These are phyloP conservation scores for Helicolenus hilgendorfi DNA, from an alignment of 2,797 vertebrate species.

Conservation along the genomic window DNA sequence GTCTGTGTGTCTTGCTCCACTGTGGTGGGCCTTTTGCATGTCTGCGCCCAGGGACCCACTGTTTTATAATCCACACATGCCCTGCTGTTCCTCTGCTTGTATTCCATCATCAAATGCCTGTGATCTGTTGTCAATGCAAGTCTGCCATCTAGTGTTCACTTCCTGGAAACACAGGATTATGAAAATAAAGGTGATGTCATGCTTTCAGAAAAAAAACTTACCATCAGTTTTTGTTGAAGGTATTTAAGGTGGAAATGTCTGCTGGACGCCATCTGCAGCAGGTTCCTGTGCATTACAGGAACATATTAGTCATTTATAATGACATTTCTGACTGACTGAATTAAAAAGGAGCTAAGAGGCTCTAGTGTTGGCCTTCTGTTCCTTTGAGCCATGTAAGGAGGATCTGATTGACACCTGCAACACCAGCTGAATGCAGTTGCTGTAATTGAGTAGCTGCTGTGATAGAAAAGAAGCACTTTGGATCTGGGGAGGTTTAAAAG, in stretches of 20 bases:
- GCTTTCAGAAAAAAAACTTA: neutral
- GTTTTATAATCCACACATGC: too few species aligned
- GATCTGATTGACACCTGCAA: neutral
- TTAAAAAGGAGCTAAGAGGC: neutral
- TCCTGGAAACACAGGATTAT: neutral
- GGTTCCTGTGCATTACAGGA: neutral
- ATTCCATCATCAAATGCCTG: too few species aligned
- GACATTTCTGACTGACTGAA: neutral
- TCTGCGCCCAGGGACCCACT: too few species aligned
- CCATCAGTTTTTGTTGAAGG: neutral
- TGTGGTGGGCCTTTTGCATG: too few species aligned
- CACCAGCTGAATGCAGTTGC: neutral
- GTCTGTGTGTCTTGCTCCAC: too few species aligned
- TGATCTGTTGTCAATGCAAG: neutral
- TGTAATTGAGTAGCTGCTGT: neutral
- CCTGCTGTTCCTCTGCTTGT: neutral
- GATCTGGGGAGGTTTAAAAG: neutral
- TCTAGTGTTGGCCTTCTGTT: neutral
- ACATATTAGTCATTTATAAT: neutral
- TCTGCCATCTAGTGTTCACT: conserved; percentile 63
- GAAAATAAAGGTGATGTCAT: neutral
- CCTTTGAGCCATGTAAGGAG: neutral
- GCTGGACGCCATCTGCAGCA: neutral
- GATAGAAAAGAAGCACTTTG: neutral
- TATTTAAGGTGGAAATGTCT: neutral